Evolutionary conservation across 2,888 invertebrate species (phyloP), one percentile per base, ranked within the genome.

Genomic region (Steinernema scapterisci): DNA sequence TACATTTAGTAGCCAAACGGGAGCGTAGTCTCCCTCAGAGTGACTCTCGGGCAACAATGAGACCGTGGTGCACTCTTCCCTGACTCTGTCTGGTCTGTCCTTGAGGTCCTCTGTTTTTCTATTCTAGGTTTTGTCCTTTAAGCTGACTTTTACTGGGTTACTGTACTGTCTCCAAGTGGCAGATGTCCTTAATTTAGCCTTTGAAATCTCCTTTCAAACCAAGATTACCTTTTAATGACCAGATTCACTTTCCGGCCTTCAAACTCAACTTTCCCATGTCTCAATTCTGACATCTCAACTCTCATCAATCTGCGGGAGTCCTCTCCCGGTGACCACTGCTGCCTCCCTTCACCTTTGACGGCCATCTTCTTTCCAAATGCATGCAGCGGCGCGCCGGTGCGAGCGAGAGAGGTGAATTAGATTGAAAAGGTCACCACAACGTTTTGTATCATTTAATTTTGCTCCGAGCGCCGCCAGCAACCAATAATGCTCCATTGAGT

Each of bases 371-470:
- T 38, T 38, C 38, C 38, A 3, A 38, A 38, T 9, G 38, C 38
- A 38, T 38, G 38, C 38, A 38, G 9, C 21, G 63, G 5, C 54
- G 54, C n/a, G n/a, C n/a, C n/a, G n/a, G n/a, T n/a, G n/a, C n/a
- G 23, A 9, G 25, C 23, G 19, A 2, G 6, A 9, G 63, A 27
- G 31, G 63, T 63, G 63, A 63, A 63, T 27, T 63, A 27, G 63
- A 63, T 63, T 63, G 63, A 63, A 63, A 63, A 63, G 63, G 63
- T 63, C 63, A 63, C 38, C 9, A n/a, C n/a, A n/a, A 3, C 63
- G 63, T 63, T 63, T 63, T 63, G 63, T 63, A 63, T 63, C 63
- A 63, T 31, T 63, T 52, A 52, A 52, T 52, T 52, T 21, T 23
- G 52, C 52, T 11, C 52, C 19, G n/a, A 19, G 21, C 52, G 52